Evolutionary conservation across 1,140 invertebrate species (phyloP).

Genomic region (Bombus haemorrhoidalis): DNA sequence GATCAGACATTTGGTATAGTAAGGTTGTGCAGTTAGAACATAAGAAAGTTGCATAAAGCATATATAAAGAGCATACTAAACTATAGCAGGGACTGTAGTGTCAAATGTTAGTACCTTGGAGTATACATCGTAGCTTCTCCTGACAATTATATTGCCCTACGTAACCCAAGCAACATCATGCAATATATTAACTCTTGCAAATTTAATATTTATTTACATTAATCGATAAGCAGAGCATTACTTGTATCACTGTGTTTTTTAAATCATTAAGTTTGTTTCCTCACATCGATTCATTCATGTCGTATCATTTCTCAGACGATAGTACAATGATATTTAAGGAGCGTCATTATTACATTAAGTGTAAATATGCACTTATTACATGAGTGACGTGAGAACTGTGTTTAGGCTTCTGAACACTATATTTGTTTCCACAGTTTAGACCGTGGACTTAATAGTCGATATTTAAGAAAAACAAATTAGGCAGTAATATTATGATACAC

Average conservation of each 20-base stretch:
- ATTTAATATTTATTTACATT: conserved; percentile 71
- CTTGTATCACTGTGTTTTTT: conserved; percentile 71
- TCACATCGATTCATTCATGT: conserved; percentile 70
- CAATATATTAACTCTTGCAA: conserved; percentile 68
- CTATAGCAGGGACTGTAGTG: conserved; percentile 63
- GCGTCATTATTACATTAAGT: conserved; percentile 53
- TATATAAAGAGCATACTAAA: conserved; percentile 4
- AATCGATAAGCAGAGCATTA: conserved; percentile 68
- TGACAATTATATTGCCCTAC: conserved; percentile 59
- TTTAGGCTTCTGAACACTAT: conserved; percentile 59
- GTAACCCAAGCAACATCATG: conserved; percentile 67
- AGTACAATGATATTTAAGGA: conserved; percentile 63
- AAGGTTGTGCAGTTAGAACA: neutral
- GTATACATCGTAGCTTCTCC: conserved; percentile 59
- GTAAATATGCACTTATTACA: conserved; percentile 50
- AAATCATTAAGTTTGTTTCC: conserved; percentile 69
- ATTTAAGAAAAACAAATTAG: conserved; percentile 55
- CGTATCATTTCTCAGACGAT: conserved; percentile 72
- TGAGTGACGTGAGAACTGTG: conserved; percentile 60
- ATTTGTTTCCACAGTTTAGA: conserved; percentile 48
- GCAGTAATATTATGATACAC: conserved; percentile 64
- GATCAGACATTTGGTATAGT: conserved; percentile 1
- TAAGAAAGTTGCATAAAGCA: conserved; percentile 6
- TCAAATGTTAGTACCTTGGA: conserved; percentile 69
- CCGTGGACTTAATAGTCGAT: conserved; percentile 52